Percentiles rank a stretch among this genome's conserved stretches.
phyloP scores from a whole-genome alignment of 2,113 vertebrate genomes.

The Paramormyrops kingsleyae region DNA sequence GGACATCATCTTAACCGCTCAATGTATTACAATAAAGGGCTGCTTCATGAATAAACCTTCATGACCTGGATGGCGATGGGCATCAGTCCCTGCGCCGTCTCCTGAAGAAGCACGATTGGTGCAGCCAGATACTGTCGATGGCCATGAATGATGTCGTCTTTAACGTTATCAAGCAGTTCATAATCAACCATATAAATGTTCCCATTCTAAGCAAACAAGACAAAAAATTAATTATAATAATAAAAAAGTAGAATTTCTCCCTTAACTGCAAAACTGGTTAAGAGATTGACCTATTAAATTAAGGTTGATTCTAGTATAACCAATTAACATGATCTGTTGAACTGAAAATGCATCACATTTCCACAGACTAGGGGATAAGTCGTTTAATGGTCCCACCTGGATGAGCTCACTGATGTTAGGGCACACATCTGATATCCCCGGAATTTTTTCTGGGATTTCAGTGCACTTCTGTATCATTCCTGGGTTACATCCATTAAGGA shows the following conservation, averaged over 20 bases:
- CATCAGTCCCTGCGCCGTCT: slow-evolving; percentile 35
- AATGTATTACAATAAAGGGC: not conserved
- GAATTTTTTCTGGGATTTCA: slow-evolving; percentile 71
- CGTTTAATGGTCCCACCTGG: not conserved
- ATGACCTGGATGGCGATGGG: slow-evolving; percentile 53
- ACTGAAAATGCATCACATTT: not conserved
- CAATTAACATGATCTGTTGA: not conserved
- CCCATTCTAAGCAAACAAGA: slow-evolving; percentile 26
- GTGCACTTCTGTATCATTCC: slow-evolving; percentile 69
- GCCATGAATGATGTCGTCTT: not conserved
- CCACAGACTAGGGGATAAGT: not conserved
- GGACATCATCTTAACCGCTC: not conserved
- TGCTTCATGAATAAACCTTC: too few relatives aligned
- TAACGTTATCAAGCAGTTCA: slow-evolving; percentile 5
- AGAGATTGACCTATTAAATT: not conserved
- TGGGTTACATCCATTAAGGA: slow-evolving; percentile 79
- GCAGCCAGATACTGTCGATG: slow-evolving; percentile 42
- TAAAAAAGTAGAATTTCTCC: not conserved
- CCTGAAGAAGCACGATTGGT: slow-evolving; percentile 41
- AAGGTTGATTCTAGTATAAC: not conserved
- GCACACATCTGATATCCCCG: slow-evolving; percentile 11
- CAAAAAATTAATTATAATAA: not conserved
- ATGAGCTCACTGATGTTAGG: not conserved
- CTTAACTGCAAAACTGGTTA: not conserved
- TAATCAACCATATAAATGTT: slow-evolving; percentile 30